Evolutionary conservation across 2,113 vertebrate genomes (phyloP).

Genomic region (Sula dactylatra): DNA sequence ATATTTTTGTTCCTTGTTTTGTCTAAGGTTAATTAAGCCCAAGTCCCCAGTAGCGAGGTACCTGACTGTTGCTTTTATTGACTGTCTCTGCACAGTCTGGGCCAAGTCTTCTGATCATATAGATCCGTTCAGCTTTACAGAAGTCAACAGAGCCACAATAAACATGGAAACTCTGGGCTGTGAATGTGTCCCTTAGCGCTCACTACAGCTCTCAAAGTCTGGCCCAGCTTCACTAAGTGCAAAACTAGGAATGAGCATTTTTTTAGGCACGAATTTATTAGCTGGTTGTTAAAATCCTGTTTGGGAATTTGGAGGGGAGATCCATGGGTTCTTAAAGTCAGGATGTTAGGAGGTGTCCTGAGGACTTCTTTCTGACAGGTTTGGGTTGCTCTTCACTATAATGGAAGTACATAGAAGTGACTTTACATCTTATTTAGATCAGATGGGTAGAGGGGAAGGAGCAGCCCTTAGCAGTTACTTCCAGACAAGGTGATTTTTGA

Average conservation of each 20-base stretch:
- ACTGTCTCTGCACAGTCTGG: not conserved
- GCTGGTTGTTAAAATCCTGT: not conserved
- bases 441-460: not conserved
- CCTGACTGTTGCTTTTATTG: not conserved
- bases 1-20: not conserved
- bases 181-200: not conserved
- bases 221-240: not conserved
- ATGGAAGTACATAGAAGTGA: not conserved
- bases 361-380: not conserved
- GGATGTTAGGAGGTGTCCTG: not conserved
- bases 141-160: not conserved
- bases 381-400: not conserved
- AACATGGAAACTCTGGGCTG: not conserved
- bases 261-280: not conserved
- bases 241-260: not conserved
- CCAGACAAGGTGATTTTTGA: conserved; percentile 39
- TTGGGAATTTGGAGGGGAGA: not conserved
- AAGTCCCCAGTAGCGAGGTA: not conserved
- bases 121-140: not conserved
- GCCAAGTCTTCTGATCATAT: not conserved
- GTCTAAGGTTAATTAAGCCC: not conserved
- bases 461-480: not conserved
- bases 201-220: not conserved
- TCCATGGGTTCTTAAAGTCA: not conserved
- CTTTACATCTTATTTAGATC: conserved; percentile 22